Conservation (phyloP, 1,140 invertebrate species). For the Watersipora subatra region DNA sequence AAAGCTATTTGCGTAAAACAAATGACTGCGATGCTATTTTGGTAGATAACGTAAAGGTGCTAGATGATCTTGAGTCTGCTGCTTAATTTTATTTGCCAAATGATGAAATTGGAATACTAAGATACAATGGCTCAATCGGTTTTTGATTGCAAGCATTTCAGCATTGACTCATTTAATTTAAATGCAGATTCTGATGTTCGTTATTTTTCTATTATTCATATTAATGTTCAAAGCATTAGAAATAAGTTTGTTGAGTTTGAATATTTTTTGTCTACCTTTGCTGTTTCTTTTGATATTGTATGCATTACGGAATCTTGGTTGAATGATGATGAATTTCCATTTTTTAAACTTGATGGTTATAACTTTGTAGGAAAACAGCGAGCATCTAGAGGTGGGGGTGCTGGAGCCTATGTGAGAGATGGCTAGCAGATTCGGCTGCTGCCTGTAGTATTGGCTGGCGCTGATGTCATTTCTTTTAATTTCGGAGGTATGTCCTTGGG, state of each 20-base stretch:
- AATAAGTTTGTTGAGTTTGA: neutral
- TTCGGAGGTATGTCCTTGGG: neutral
- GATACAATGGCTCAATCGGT: too few relatives aligned
- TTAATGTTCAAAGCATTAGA: neutral
- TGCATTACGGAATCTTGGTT: neutral
- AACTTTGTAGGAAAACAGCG: neutral
- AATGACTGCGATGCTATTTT: neutral
- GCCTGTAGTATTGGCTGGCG: neutral
- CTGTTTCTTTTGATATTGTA: neutral
- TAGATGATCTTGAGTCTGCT: neutral
- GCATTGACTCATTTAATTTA: neutral
- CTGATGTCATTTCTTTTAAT: neutral
- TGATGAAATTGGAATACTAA: neutral
- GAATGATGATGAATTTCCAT: neutral
- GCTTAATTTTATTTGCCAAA: neutral
- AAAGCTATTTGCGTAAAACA: neutral
- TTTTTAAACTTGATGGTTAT: neutral
- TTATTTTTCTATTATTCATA: neutral
- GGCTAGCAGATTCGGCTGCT: neutral
- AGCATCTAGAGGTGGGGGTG: neutral
- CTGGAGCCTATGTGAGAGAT: neutral
- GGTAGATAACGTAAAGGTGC: neutral
- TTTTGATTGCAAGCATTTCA: neutral
- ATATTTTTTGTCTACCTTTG: neutral
- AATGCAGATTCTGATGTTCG: neutral